Evolutionary conservation across 1,140 invertebrate genomes (phyloP).

Genomic region (Muscidifurax raptorellus): DNA sequence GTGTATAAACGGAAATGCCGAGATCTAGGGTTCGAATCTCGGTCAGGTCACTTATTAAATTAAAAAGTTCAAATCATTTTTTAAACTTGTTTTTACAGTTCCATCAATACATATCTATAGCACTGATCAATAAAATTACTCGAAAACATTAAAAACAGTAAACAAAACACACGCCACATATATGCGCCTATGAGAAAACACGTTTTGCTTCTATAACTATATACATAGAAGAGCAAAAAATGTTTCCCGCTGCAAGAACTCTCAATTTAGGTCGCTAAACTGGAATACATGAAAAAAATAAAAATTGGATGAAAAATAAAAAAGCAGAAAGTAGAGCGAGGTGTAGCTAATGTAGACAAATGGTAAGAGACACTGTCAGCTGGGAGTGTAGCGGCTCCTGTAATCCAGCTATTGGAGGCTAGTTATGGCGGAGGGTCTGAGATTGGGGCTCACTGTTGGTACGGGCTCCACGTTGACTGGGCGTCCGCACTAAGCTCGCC

Average conservation of each 20-base stretch:
- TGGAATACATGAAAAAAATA: background rate
- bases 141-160: no score
- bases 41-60: background rate
- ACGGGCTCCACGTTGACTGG: conserved; percentile 83
- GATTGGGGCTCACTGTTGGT: conserved; percentile 84
- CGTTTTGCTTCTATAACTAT: no score
- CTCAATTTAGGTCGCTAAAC: no score
- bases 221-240: no score
- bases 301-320: background rate
- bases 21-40: no score
- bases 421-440: conserved; percentile 88
- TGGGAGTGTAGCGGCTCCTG: conserved; percentile 93
- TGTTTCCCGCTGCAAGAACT: no score
- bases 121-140: no score
- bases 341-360: conserved; percentile 37
- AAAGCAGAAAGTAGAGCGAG: background rate
- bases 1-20: no score
- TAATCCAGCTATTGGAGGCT: conserved; percentile 95
- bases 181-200: no score
- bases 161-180: no score
- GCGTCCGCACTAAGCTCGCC: conserved; percentile 91
- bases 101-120: no score
- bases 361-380: conserved; percentile 72
- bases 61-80: background rate
- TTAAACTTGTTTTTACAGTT: no score